Base-by-base conservation (phyloP, 2,797 vertebrate genomes). In the Gambusia yucatana region DNA sequence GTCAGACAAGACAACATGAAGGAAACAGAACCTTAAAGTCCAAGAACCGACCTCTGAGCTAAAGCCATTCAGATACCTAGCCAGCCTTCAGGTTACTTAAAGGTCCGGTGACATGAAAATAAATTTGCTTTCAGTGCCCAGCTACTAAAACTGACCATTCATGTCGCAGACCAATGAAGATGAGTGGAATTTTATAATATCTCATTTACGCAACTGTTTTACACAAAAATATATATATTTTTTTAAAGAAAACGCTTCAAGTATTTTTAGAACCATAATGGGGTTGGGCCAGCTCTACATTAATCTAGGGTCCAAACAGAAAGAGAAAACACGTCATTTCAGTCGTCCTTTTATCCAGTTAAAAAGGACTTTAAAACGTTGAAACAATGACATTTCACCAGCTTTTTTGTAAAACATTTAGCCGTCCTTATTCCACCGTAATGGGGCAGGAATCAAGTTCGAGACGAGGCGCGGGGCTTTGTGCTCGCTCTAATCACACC, bases 1-100 rank as follows among this genome's bases (percentile, higher is more conserved):
- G 74, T 77, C 44, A 1, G 50, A 86, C 79, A 20, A 16, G 78
- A 75, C 36, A 76, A 81, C 47, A 79, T 16, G 50, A 2, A 28
- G 50, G 48, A 55, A 6, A 7, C 39, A 39, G 33, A 39, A 25
- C 6, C 39, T 78, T 77, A 77, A 43, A 69, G 73, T 48, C 13
- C 44, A 41, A 33, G 71, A 50, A 72, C 80, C 76, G 47, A 55
- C 69, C 72, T 67, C 72, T 33, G 33, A 13, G 14, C 74, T 78
- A 67, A 43, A 39, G 6, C 72, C 63, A 61, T 33, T 47, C 71
- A 46, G 65, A 78, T 47, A 71, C 33, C 44, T 16, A 41, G 61
- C 41, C 25, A 47, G 57, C 8, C 8, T 63, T 78, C 33, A 48
- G 1, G 43, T 73, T 61, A 14, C 41, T 25, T 73, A n/a, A 61